Evolutionary conservation across 2,113 vertebrate genomes (phyloP).

Genomic region (Meles meles): DNA sequence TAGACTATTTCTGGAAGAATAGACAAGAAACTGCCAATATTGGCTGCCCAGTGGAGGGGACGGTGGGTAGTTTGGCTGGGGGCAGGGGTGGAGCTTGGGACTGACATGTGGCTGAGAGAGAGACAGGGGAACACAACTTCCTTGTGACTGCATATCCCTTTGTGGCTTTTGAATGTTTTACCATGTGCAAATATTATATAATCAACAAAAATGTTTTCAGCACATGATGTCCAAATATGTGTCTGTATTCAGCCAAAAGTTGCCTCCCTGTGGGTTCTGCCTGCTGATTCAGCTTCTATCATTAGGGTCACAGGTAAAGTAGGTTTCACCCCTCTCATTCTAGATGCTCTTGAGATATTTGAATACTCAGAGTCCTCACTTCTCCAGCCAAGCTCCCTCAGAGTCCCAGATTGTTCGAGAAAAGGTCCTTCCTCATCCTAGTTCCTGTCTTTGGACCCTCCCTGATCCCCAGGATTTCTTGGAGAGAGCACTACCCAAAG

Average conservation of each 20-base stretch:
- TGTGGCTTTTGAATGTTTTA: background rate
- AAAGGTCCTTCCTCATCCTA: background rate
- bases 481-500: background rate
- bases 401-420: background rate
- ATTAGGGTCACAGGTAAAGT: background rate
- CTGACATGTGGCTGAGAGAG: background rate
- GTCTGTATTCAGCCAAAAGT: background rate
- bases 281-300: background rate
- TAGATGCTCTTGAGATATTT: background rate
- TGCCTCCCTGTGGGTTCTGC: background rate
- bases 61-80: background rate
- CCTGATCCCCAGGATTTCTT: background rate
- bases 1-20: slow-evolving; percentile 3
- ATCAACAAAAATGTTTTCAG: background rate
- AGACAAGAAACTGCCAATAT: background rate
- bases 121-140: background rate
- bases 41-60: background rate
- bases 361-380: background rate
- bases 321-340: background rate
- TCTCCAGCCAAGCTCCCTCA: background rate
- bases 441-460: background rate
- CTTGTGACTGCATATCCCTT: background rate
- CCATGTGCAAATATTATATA: background rate
- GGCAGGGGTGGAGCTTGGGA: background rate
- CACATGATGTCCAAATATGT: background rate